Evolutionary conservation across 2,113 vertebrate species (phyloP).

Genomic region (Leptocoma aspasia): DNA sequence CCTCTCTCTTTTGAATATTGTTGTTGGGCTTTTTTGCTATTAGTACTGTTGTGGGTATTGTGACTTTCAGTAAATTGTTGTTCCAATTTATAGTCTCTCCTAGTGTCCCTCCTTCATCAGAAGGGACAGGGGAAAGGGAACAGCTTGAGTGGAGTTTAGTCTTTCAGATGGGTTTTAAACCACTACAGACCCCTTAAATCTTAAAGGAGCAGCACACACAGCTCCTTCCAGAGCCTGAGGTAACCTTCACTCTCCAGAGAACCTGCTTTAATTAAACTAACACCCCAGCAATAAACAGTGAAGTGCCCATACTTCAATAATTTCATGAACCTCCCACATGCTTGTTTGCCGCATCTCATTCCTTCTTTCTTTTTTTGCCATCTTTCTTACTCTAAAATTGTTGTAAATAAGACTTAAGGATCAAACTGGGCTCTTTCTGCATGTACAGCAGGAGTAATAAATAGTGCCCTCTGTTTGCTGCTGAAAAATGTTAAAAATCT

Average conservation of each 20-base stretch:
- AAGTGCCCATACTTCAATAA: not conserved
- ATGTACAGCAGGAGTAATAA: not conserved
- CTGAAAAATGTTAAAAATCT: not conserved
- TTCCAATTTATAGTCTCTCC: not conserved
- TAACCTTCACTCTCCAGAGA: not conserved
- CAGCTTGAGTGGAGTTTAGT: not conserved
- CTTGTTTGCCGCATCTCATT: not conserved
- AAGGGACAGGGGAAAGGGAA: not conserved
- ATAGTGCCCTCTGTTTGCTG: not conserved
- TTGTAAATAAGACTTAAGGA: not conserved
- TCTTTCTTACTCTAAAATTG: not conserved
- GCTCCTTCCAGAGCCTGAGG: not conserved
- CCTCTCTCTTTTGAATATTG: not conserved
- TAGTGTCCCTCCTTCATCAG: not conserved
- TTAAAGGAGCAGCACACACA: not conserved
- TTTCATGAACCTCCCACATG: rapidly evolving
- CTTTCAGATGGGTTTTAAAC: not conserved
- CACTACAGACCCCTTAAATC: not conserved
- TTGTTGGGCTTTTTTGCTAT: not conserved
- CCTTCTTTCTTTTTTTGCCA: not conserved
- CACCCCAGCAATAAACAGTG: not conserved
- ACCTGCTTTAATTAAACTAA: not conserved
- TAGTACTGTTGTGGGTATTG: not conserved
- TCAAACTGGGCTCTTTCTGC: not conserved
- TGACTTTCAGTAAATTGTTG: not conserved